These are phyloP conservation scores for Rhopalosiphum padi DNA, from an alignment of 1,140 invertebrate genomes.

Conservation along the genomic window DNA sequence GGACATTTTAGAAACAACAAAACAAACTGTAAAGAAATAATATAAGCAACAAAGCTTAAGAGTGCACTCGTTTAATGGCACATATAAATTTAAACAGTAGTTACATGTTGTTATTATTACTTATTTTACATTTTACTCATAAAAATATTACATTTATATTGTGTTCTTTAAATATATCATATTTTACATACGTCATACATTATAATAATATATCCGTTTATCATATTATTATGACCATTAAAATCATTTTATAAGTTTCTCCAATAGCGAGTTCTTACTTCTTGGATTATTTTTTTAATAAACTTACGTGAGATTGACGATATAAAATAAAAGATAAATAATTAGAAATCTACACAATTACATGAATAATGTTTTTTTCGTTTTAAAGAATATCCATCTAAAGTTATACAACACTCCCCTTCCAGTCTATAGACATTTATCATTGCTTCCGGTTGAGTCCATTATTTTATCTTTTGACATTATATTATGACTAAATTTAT, in stretches of 20 bases:
- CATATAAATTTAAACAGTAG: background rate
- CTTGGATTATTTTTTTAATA: background rate
- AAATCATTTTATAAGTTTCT: background rate
- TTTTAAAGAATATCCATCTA: background rate
- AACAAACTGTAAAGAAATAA: slow-evolving; percentile 1
- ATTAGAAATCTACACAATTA: background rate
- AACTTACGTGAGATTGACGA: background rate
- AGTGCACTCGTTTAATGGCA: background rate
- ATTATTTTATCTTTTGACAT: slow-evolving; percentile 31
- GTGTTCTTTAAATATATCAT: background rate
- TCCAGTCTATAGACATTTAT: background rate
- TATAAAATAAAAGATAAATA: background rate
- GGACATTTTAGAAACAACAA: background rate
- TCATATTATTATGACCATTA: background rate
- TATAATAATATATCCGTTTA: background rate
- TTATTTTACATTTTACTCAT: background rate
- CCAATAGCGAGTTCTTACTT: background rate
- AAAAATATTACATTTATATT: too few relatives aligned
- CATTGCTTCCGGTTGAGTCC: background rate
- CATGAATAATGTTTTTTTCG: background rate
- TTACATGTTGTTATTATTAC: background rate
- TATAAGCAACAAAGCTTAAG: background rate
- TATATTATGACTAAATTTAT: slow-evolving; percentile 31
- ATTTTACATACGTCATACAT: background rate
- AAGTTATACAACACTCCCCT: background rate